A percentile compares a stretch with the other conserved stretches of the same genome.
Conservation (phyloP, 2,113 vertebrate genomes). For the Apteryx owenii region DNA sequence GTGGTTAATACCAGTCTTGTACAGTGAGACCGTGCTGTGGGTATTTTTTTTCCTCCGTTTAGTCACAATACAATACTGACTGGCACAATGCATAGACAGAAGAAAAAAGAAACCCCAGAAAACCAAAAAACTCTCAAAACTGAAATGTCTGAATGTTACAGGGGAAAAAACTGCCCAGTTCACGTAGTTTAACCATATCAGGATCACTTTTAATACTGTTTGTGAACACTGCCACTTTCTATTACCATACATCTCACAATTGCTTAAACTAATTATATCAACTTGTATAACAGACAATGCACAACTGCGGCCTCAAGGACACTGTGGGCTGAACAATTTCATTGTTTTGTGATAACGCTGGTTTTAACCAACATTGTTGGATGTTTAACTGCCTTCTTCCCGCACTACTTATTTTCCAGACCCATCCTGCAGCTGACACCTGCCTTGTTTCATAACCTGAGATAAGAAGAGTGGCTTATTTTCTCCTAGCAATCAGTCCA, state of each 20-base stretch:
- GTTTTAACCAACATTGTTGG: neutral
- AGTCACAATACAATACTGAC: neutral
- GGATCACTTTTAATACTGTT: neutral
- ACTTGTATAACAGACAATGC: neutral
- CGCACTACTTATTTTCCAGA: neutral
- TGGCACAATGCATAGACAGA: neutral
- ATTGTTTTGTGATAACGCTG: neutral
- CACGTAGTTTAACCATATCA: neutral
- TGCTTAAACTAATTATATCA: neutral
- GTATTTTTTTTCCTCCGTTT: neutral
- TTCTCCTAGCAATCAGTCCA: neutral
- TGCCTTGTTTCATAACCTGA: neutral
- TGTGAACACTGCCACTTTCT: neutral
- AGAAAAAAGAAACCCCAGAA: neutral
- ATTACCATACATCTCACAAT: neutral
- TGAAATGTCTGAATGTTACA: neutral
- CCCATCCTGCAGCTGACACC: neutral
- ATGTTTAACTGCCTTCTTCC: neutral
- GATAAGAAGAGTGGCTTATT: neutral
- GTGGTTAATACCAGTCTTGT: neutral
- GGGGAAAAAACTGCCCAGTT: neutral
- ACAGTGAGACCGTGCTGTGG: neutral
- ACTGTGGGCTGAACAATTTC: fast-evolving
- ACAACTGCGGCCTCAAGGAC: neutral
- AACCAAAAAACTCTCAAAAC: neutral